These are phyloP conservation scores for Ectemnius lituratus DNA, from an alignment of 2,888 invertebrate genomes.

Conservation along the genomic window DNA sequence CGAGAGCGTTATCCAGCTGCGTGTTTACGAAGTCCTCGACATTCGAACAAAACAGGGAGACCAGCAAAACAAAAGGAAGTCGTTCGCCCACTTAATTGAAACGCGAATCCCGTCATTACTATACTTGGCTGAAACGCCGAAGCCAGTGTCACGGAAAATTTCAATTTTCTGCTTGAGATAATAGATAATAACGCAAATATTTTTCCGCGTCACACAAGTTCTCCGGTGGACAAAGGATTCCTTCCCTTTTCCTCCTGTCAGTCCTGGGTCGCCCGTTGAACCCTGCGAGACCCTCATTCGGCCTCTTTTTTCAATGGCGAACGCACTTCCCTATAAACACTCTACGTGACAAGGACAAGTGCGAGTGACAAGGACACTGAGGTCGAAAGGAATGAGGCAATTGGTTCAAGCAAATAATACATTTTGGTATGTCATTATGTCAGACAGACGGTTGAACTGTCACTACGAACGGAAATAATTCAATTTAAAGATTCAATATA, in stretches of 20 bases:
- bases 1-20: slow-evolving; percentile 3
- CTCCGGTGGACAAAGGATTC: slow-evolving; percentile 57
- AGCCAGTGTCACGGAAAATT: slow-evolving; percentile 53
- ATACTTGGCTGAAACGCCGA: slow-evolving; percentile 34
- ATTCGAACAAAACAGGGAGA: slow-evolving; percentile 24
- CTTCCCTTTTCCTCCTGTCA: slow-evolving; percentile 20
- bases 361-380: slow-evolving; percentile 1
- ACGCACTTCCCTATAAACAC: slow-evolving; percentile 29
- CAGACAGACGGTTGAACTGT: too few species aligned
- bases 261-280: too few species aligned
- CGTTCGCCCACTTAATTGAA: slow-evolving; percentile 43
- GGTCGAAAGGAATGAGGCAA: slow-evolving; percentile 7
- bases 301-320: slow-evolving; percentile 26
- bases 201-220: slow-evolving; percentile 58
- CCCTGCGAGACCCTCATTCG: slow-evolving; percentile 1
- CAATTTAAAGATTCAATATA: too few species aligned
- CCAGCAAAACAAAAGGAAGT: slow-evolving; percentile 12
- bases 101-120: slow-evolving; percentile 46
- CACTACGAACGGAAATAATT: too few species aligned
- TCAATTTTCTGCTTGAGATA: slow-evolving; percentile 60
- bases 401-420: too few species aligned
- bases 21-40: not conserved
- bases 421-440: too few species aligned
- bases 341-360: slow-evolving; percentile 13
- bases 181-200: slow-evolving; percentile 63